A percentile compares a stretch with the other conserved stretches of the same genome.
Evolutionary conservation across 2,888 invertebrate genomes (phyloP).

Genomic region (Ormia ochracea): DNA sequence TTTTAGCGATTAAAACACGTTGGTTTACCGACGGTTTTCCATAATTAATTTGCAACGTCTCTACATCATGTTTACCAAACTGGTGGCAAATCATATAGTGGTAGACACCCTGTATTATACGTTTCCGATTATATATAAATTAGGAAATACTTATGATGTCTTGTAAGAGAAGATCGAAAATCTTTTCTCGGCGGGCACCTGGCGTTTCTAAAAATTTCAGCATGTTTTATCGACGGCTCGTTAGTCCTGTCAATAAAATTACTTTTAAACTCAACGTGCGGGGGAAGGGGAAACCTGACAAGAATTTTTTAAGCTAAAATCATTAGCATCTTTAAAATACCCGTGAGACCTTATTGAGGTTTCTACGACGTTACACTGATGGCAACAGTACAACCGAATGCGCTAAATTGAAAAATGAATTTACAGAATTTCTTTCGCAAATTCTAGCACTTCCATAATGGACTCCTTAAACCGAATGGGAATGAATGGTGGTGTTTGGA

Average conservation of each 20-base stretch:
- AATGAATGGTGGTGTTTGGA: constrained; percentile 33
- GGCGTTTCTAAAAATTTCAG: no score
- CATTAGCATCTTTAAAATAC: constrained; percentile 28
- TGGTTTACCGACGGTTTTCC: no score
- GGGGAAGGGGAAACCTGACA: constrained; percentile 27
- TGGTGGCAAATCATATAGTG: no score
- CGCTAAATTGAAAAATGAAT: constrained; percentile 8
- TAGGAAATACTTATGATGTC: no score
- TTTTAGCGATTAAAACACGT: no score
- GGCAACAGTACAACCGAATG: neutral
- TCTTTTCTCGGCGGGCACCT: no score
- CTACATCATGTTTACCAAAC: no score
- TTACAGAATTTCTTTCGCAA: constrained; percentile 32
- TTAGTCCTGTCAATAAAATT: neutral
- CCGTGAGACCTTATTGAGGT: constrained; percentile 37
- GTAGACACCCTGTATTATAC: no score
- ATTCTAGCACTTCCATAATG: constrained; percentile 5
- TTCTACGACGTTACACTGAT: neutral
- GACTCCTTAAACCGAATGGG: neutral
- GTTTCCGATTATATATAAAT: no score
- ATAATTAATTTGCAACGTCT: no score
- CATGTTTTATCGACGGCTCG: no score
- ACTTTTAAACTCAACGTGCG: neutral
- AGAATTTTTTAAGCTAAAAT: neutral
- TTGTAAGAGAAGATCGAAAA: no score